Evolutionary conservation across 2,888 invertebrate species (phyloP), one percentile per base, ranked within the genome.

Genomic region (Diaphora mendica): DNA sequence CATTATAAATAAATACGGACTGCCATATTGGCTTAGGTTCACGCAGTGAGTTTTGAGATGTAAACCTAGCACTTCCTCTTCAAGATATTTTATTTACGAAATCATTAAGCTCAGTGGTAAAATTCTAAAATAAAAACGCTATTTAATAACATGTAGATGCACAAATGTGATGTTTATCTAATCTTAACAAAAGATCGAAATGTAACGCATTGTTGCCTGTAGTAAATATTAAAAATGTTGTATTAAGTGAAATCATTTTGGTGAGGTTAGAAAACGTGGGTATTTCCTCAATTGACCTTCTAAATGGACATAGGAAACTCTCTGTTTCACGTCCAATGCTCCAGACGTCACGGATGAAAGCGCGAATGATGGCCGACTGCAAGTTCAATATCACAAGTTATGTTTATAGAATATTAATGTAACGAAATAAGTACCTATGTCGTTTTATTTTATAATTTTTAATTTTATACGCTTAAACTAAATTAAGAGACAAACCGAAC

Each of bases 281-380:
- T 85, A 88, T 89, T 92, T 89, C 89, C 87, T 87, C 85, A 89
- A 79, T 70, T 89, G 91, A 91, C 92, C 93, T 92, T 92, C 89
- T 79, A 64, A 75, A 67, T 76, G 72, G 79, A 79, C 79, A 85
- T 87, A 91, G 90, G 88, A 91, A 90, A 91, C 85, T 89, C 85
- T 89, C 82, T 71, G 87, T 89, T 90, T 89, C 87, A 80, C 89
- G 87, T 88, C 81, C 85, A 91, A 85, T 83, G 87, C 81, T 83
- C 83, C 77, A 82, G 79, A 80, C 84, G 88, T 88, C 82, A 82
- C 87, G 89, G 86, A 75, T 80, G 81, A 84, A 64, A 85, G 85
- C 73, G 48, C 82, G 77, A 84, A 84, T 82, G 79, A 77, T 81
- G 79, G 74, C 35, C 30, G 33, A 17, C 23, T 39, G 3, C 81